phyloP scores from a whole-genome alignment of 2,888 invertebrate genomes.

The Cephus rjabovi region DNA sequence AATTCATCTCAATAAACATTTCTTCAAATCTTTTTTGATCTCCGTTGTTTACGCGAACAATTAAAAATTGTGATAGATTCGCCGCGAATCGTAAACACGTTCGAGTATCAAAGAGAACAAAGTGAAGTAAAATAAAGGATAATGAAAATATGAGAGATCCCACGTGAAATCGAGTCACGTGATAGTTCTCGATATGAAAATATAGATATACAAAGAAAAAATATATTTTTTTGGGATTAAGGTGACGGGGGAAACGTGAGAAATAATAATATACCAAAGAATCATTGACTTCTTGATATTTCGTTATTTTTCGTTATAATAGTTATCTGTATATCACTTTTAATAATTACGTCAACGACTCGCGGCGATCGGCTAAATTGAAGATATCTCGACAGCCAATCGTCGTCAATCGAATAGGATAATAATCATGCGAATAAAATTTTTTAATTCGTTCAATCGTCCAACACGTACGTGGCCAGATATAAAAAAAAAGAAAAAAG shows the following conservation, averaged over 20 bases:
- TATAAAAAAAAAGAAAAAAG: no score
- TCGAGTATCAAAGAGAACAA: conserved; percentile 26
- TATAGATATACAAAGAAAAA: no score
- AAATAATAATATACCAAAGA: no score
- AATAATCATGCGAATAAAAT: conserved; percentile 18
- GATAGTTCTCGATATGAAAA: no score
- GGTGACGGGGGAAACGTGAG: no score
- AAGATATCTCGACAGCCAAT: conserved; percentile 37
- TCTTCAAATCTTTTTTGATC: conserved; percentile 25
- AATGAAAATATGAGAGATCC: conserved; percentile 15
- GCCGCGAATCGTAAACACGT: conserved; percentile 23
- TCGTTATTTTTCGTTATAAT: no score
- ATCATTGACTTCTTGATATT: no score
- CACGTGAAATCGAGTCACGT: no score
- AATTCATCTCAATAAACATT: conserved; percentile 46
- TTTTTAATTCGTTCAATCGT: conserved; percentile 13
- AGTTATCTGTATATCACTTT: no score
- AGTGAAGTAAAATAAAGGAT: conserved; percentile 21
- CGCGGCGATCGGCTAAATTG: conserved; percentile 32
- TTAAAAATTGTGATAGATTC: conserved; percentile 44
- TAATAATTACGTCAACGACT: conserved; percentile 12
- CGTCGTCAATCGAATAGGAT: conserved; percentile 16
- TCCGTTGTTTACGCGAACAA: conserved; percentile 41
- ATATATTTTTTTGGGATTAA: no score
- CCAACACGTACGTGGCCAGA: not conserved